phyloP scores from a whole-genome alignment of 2,797 vertebrate species.

The Squalus acanthias region DNA sequence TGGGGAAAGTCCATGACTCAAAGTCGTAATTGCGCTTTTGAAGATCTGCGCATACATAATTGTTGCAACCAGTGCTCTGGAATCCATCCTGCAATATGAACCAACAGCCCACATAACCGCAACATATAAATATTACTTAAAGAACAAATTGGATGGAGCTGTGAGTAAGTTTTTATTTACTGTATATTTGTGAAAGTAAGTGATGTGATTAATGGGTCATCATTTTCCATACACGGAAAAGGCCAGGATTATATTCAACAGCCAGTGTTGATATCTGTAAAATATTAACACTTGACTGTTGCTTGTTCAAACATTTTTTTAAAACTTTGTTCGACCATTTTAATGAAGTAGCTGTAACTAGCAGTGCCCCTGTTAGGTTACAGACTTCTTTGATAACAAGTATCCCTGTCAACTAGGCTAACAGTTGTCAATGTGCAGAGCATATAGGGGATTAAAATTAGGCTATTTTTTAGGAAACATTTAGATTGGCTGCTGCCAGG shows the following conservation, averaged over 20 bases:
- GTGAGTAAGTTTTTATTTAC: not conserved
- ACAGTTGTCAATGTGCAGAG: not conserved
- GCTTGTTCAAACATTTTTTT: not conserved
- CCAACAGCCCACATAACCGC: not conserved
- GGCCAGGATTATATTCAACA: not conserved
- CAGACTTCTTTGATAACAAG: not conserved
- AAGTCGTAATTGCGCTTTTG: no score
- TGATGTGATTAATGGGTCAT: not conserved
- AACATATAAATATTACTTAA: not conserved
- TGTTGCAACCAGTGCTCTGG: no score
- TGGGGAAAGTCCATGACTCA: no score
- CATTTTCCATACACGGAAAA: not conserved
- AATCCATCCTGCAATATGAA: no score
- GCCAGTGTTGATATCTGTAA: not conserved
- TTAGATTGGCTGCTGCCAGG: slow-evolving; percentile 67
- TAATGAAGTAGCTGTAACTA: not conserved
- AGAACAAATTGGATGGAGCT: not conserved
- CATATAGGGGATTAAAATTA: slow-evolving; percentile 46
- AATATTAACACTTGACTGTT: not conserved
- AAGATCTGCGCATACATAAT: no score
- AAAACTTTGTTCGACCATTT: not conserved
- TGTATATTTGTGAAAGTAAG: not conserved
- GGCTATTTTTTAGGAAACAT: slow-evolving; percentile 65
- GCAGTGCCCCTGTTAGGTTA: not conserved
- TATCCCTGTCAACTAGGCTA: not conserved